Conservation (phyloP, 2,888 invertebrate genomes). For the Tetanocera ferruginea region DNA sequence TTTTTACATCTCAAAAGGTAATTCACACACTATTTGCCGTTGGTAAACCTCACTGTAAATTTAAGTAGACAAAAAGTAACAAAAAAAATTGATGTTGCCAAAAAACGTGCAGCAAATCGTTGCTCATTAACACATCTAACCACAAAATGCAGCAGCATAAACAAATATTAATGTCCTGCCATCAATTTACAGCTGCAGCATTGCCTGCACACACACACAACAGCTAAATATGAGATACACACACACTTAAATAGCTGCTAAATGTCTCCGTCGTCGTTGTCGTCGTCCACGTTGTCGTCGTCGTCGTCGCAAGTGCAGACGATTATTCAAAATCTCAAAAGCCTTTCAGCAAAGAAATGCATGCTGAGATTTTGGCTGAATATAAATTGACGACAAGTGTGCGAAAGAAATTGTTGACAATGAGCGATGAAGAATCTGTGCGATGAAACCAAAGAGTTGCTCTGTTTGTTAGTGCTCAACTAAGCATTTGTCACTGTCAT, state of each 20-base stretch:
- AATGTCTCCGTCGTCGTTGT: not conserved
- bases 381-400: slow-evolving; percentile 35
- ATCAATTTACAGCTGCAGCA: not conserved
- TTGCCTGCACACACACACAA: no score
- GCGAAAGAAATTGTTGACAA: slow-evolving; percentile 32
- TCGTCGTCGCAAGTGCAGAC: slow-evolving; percentile 22
- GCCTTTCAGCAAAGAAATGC: not conserved
- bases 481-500: slow-evolving; percentile 28
- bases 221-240: not conserved
- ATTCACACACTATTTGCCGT: not conserved
- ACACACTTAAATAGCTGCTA: slow-evolving; percentile 11
- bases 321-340: slow-evolving; percentile 23
- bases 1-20: not conserved
- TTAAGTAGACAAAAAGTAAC: no score
- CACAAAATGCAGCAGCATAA: not conserved
- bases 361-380: slow-evolving; percentile 21
- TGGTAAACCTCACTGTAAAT: no score
- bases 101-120: not conserved
- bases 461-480: slow-evolving; percentile 2
- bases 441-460: not conserved
- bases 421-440: slow-evolving; percentile 21
- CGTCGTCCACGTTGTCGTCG: not conserved
- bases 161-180: slow-evolving; percentile 22
- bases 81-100: no score
- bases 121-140: not conserved